phyloP scores from a whole-genome alignment of 1,140 invertebrate genomes.

The Calephelis nemesis region DNA sequence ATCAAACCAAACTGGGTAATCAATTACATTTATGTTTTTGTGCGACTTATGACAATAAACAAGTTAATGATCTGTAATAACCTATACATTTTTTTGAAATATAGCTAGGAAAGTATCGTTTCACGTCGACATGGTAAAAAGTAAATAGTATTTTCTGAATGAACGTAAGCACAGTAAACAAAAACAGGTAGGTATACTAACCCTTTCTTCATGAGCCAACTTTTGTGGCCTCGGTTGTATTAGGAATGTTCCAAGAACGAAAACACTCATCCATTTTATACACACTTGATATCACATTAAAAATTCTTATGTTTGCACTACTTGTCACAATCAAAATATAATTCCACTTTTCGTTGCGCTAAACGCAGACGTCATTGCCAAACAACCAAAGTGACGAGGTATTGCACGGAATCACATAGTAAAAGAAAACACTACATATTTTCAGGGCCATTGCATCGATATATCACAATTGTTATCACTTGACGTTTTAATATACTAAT shows the following conservation, averaged over 20 bases:
- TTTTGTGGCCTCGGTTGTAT: conserved; percentile 66
- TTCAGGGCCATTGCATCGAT: conserved; percentile 62
- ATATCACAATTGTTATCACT: conserved; percentile 75
- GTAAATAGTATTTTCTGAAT: conserved; percentile 3
- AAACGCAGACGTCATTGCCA: conserved; percentile 78
- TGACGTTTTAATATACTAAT: conserved; percentile 67
- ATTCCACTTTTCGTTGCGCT: conserved; percentile 77
- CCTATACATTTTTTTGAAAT: no score
- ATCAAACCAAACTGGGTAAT: not conserved
- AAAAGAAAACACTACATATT: conserved; percentile 68
- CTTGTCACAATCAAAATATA: conserved; percentile 76
- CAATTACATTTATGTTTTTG: conserved; percentile 3
- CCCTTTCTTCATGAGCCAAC: conserved; percentile 78
- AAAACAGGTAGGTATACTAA: conserved; percentile 72
- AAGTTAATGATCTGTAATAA: conserved; percentile 41
- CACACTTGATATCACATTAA: conserved; percentile 67
- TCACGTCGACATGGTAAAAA: no score
- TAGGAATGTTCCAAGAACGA: conserved; percentile 64
- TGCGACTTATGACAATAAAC: conserved; percentile 39
- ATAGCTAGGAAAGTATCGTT: no score
- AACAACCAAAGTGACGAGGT: conserved; percentile 74
- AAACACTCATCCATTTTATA: conserved; percentile 76
- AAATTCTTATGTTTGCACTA: conserved; percentile 69
- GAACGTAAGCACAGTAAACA: conserved; percentile 51
- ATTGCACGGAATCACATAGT: conserved; percentile 72